phyloP scores from a whole-genome alignment of 2,113 vertebrate species.

The Crotophaga sulcirostris region DNA sequence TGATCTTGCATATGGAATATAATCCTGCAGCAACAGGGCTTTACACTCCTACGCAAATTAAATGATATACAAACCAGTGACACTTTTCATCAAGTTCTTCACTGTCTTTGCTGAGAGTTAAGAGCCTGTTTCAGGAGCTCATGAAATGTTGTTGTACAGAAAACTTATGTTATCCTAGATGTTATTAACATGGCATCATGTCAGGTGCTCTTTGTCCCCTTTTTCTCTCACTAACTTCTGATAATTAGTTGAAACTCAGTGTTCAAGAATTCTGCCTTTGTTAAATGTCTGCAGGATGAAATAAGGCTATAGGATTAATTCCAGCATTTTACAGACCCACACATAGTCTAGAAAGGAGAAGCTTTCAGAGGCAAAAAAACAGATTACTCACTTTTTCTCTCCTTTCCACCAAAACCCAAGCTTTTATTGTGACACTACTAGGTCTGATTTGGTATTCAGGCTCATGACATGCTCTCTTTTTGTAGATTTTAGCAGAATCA shows the following conservation, averaged over 20 bases:
- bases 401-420: neutral
- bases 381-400: neutral
- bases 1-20: neutral
- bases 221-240: constrained; percentile 6
- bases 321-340: neutral
- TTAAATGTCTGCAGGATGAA: constrained; percentile 69
- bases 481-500: neutral
- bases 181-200: constrained; percentile 50
- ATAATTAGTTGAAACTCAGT: constrained; percentile 60
- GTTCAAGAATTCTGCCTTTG: constrained; percentile 69
- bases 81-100: neutral
- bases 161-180: constrained; percentile 5
- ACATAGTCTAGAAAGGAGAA: neutral
- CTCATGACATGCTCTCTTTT: neutral
- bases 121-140: neutral
- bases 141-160: neutral
- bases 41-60: neutral
- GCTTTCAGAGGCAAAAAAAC: neutral
- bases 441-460: neutral
- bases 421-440: neutral
- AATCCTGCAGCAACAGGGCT: neutral
- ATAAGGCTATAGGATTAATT: constrained; percentile 57
- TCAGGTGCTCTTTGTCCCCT: constrained; percentile 56
- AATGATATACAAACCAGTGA: neutral
- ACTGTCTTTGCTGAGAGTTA: neutral